Evolutionary conservation across 2,797 vertebrate genomes (phyloP), one percentile per base, ranked within the genome.

Genomic region (Coccyzus lansbergi): DNA sequence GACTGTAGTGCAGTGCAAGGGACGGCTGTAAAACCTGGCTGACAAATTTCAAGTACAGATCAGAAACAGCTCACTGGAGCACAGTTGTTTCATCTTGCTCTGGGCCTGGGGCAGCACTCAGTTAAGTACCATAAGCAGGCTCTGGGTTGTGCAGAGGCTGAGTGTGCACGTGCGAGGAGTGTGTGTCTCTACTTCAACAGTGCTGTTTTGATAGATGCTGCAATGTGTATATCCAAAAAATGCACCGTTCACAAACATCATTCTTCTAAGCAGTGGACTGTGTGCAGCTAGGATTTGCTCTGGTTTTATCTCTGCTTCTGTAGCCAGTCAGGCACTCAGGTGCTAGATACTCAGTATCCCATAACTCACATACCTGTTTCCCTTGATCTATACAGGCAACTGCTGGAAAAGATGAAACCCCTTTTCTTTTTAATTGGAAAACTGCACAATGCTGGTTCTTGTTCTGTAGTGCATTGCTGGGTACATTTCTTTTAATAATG

Each of bases 391-490:
- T 83, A 25, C 33, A 53, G 83, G 55, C 46, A 62, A 36, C 42
- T 65, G 38, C 58, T 79, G 78, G 48, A 64, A 70, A 86, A 88
- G 64, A 74, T 74, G 68, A 92, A 92, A 58, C 11, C 20, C 10
- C 12, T 64, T 88, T 71, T 82, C 64, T 38, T 87, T 81, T 80
- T 90, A 93, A 94, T 92, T 83, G 63, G 38, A 64, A 56, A 80
- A 36, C 48, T 60, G 44, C 64, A 46, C 84, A 83, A 58, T 55
- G 68, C 56, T 79, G 70, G 33, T n/a, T 81, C 83, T 88, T 86
- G 89, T 72, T 90, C 87, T 60, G 33, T 9, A 36, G 55, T 26
- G 36, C 22, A 3, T 69, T 83, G 48, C 87, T 64, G 87, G 89
- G n/a, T 64, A 53, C 33, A 12, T 92, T 90, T 76, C 69, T 70